These are phyloP conservation scores for Helicorthomorpha holstii DNA, from an alignment of 1,140 invertebrate genomes.

Conservation along the genomic window DNA sequence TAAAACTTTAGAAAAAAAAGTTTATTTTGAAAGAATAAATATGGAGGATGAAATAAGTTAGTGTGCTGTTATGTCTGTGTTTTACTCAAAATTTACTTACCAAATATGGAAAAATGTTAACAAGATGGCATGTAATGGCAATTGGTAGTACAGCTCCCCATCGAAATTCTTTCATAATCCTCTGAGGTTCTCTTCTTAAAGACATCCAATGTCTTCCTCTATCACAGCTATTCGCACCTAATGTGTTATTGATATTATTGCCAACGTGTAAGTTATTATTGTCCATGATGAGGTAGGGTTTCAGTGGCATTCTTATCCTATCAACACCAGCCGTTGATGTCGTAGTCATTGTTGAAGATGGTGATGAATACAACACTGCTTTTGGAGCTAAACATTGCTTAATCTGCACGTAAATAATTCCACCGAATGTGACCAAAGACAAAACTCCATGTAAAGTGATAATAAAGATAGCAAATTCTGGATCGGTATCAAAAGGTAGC, in stretches of 20 bases:
- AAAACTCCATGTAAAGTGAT: constrained; percentile 30
- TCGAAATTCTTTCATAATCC: constrained; percentile 23
- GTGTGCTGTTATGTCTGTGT: no score
- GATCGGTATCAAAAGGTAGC: constrained; percentile 29
- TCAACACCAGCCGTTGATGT: neutral
- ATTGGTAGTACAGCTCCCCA: constrained; percentile 30
- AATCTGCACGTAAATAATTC: constrained; percentile 15
- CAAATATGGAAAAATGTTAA: constrained; percentile 36
- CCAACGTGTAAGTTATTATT: neutral
- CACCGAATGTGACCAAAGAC: constrained; percentile 21
- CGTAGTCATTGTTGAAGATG: neutral
- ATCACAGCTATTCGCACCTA: constrained; percentile 7
- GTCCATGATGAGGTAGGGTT: neutral
- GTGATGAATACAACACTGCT: no score
- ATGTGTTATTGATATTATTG: no score
- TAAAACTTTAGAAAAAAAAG: no score
- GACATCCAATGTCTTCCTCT: constrained; percentile 13
- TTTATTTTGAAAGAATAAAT: no score
- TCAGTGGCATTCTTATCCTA: constrained; percentile 4
- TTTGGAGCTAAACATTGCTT: no score
- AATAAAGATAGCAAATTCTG: constrained; percentile 32
- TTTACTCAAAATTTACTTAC: no score
- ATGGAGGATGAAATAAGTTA: no score
- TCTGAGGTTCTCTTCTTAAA: constrained; percentile 24
- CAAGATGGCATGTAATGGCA: constrained; percentile 27